Evolutionary conservation across 2,113 vertebrate species (phyloP).

Genomic region (Cnemophilus loriae): DNA sequence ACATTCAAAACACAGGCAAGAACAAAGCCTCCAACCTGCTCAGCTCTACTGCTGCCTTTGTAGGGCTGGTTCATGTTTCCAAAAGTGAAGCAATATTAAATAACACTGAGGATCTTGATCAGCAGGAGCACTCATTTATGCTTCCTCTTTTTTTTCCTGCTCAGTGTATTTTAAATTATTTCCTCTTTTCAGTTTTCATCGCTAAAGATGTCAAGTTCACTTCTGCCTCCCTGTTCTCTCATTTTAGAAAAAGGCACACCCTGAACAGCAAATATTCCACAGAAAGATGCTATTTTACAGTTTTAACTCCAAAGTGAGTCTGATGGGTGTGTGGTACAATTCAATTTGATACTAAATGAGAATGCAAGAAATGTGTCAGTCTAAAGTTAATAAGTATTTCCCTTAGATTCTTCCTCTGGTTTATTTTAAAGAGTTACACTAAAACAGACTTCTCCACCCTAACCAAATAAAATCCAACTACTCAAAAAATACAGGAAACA

Average conservation of each 20-base stretch:
- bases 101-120: not conserved
- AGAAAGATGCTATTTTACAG: not conserved
- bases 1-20: not conserved
- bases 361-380: not conserved
- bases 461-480: not conserved
- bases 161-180: not conserved
- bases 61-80: not conserved
- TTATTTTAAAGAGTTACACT: not conserved
- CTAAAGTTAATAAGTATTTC: not conserved
- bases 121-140: not conserved
- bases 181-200: constrained; percentile 32
- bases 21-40: not conserved
- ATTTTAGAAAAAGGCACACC: not conserved
- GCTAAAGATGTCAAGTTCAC: not conserved
- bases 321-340: not conserved
- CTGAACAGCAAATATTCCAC: not conserved
- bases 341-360: not conserved
- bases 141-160: not conserved
- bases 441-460: not conserved
- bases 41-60: not conserved
- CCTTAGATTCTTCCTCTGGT: not conserved
- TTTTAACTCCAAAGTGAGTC: not conserved
- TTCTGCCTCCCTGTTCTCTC: not conserved
- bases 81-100: not conserved
- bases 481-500: not conserved